phyloP scores from a whole-genome alignment of 2,888 invertebrate genomes.

The Cancer borealis region DNA sequence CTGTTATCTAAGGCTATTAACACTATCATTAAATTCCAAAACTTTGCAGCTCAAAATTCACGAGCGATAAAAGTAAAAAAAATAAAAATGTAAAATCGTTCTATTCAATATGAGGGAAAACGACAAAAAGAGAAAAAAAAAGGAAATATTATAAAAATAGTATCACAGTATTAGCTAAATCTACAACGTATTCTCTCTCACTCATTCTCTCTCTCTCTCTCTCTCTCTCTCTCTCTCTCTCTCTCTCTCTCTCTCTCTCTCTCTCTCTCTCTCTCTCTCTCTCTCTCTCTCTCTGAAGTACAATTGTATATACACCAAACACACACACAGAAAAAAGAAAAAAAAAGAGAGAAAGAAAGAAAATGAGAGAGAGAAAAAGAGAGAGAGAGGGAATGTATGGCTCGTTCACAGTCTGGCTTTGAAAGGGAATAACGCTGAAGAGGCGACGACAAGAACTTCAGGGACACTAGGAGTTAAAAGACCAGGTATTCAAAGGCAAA shows the following conservation, averaged over 20 bases:
- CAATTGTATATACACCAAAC: neutral
- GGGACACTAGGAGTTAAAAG: neutral
- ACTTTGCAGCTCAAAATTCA: neutral
- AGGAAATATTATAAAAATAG: neutral
- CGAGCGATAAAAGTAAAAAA: neutral
- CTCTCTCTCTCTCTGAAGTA: neutral
- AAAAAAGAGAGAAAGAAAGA: constrained; percentile 28
- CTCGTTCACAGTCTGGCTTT: neutral
- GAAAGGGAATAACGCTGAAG: neutral
- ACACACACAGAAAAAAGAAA: neutral
- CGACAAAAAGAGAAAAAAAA: neutral
- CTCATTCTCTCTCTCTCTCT: constrained; percentile 43
- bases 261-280: neutral
- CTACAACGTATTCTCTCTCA: neutral
- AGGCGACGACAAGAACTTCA: neutral
- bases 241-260: neutral
- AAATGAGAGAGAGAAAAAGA: constrained; percentile 12
- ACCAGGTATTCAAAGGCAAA: neutral
- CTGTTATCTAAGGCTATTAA: neutral
- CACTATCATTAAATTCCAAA: constrained; percentile 12
- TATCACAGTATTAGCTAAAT: neutral
- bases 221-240: constrained; percentile 14
- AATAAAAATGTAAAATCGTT: neutral
- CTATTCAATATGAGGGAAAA: neutral
- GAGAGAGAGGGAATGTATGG: neutral